Base-by-base conservation (phyloP, 2,888 invertebrate genomes). In the Graphium colonna region DNA sequence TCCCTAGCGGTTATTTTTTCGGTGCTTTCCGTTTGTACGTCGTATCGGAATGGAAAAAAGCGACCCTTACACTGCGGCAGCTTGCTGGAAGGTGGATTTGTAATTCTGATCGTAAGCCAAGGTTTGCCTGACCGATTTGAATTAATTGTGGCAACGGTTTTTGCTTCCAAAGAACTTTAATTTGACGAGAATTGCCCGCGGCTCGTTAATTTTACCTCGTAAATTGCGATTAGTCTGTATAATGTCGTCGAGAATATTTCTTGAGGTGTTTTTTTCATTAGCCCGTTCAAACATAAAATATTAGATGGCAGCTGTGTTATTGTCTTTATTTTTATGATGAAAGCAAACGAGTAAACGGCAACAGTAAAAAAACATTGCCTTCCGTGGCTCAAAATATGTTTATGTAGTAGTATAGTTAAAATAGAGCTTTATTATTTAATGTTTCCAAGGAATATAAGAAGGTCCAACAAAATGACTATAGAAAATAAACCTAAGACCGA, bases 41-140 rank as follows among this genome's bases (percentile, higher is more conserved):
- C 85, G 83, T 84, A 86, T 86, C 85, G 86, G 85, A 86, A 81
- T 83, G 75, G 50, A 42, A 80, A 85, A 87, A 88, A 86, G 83
- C 21, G 80, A 80, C 85, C 81, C 78, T 84, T 86, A 86, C 86
- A 86, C 84, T 79, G 75, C 80, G 77, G 73, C 70, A 72, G 74
- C 77, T 76, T 76, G 82, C 73, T 75, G 78, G 77, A 82, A 76
- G 81, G 69, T 71, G 74, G 73, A 87, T 88, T 88, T 87, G 82
- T 87, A 88, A 89, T 87, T 87, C 87, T 81, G 84, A 88, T 88
- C 79, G 70, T 75, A 72, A 73, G 77, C 75, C 73, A 73, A 68
- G 75, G 73, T 74, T 77, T 72, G 77, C 71, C 77, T 79, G 78
- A 86, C 86, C 83, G 82, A 85, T 87, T 86, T 83, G 82, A 87